Evolutionary conservation across 2,888 invertebrate genomes (phyloP).

Genomic region (Papilio demoleus): DNA sequence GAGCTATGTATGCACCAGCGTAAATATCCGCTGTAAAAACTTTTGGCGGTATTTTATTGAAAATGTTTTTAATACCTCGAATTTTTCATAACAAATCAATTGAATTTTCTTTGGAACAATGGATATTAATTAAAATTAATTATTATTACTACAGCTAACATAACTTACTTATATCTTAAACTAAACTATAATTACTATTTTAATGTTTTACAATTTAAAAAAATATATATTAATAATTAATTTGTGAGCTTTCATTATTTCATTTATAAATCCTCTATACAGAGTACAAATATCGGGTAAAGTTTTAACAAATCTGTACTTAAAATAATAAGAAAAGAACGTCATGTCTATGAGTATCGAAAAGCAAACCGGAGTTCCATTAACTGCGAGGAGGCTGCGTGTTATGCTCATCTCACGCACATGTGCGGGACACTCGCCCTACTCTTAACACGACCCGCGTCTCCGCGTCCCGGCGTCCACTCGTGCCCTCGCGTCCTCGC

Average conservation of each 20-base stretch:
- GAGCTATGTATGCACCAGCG: background rate
- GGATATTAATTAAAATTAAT: too few relatives aligned
- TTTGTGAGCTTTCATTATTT: too few relatives aligned
- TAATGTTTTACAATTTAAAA: too few relatives aligned
- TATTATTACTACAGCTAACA: too few relatives aligned
- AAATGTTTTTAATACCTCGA: background rate
- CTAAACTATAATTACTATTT: too few relatives aligned
- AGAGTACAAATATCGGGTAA: too few relatives aligned
- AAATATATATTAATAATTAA: too few relatives aligned
- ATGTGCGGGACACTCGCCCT: conserved; percentile 44
- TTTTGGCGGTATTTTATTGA: background rate
- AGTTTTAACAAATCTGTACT: background rate
- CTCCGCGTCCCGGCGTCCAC: background rate
- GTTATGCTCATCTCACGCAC: conserved; percentile 51
- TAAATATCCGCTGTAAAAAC: background rate
- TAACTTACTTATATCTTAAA: too few relatives aligned
- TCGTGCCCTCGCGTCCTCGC: background rate
- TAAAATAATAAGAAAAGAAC: background rate
- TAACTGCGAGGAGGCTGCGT: conserved; percentile 47
- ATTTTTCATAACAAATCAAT: conserved; percentile 2
- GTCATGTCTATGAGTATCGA: conserved; percentile 40
- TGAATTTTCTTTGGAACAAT: background rate
- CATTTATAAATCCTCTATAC: too few relatives aligned
- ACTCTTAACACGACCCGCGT: conserved; percentile 14
- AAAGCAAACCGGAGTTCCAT: conserved; percentile 27